Percentiles rank a stretch among this genome's conserved stretches.
Conservation (phyloP, 2,113 vertebrate genomes). For the Callorhinus ursinus region DNA sequence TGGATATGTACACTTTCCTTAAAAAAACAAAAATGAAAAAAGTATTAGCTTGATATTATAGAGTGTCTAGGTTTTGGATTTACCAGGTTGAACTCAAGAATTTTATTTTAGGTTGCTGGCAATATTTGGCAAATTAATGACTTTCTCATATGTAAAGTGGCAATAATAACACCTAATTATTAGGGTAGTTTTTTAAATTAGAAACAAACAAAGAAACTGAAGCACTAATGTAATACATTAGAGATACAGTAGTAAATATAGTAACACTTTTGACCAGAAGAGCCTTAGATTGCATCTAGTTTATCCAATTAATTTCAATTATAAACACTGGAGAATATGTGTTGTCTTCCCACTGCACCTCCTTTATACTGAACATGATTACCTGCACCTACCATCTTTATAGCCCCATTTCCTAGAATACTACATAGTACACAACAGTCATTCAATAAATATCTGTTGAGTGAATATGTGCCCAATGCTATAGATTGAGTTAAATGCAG, state of each 20-base stretch:
- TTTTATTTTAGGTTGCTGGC: not conserved
- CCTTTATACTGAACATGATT: not conserved
- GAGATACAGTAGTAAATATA: not conserved
- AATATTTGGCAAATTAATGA: not conserved
- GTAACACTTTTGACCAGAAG: not conserved
- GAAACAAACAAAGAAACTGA: not conserved
- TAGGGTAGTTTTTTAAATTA: not conserved
- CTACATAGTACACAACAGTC: not conserved
- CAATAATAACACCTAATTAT: not conserved
- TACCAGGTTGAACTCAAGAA: not conserved
- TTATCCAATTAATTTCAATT: not conserved
- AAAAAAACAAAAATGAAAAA: not conserved
- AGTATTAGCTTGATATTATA: not conserved
- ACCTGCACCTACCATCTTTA: not conserved
- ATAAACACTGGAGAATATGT: not conserved
- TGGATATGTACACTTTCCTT: not conserved
- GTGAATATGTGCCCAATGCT: not conserved
- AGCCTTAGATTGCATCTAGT: not conserved
- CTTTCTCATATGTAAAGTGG: not conserved
- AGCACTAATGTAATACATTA: not conserved
- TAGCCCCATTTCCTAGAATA: not conserved
- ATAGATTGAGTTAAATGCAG: not conserved
- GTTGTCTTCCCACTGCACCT: not conserved
- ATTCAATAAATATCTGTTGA: conserved; percentile 10
- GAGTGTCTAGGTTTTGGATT: not conserved